Conservation (phyloP, 2,888 invertebrate species). For the Temnothorax ravouxi region DNA sequence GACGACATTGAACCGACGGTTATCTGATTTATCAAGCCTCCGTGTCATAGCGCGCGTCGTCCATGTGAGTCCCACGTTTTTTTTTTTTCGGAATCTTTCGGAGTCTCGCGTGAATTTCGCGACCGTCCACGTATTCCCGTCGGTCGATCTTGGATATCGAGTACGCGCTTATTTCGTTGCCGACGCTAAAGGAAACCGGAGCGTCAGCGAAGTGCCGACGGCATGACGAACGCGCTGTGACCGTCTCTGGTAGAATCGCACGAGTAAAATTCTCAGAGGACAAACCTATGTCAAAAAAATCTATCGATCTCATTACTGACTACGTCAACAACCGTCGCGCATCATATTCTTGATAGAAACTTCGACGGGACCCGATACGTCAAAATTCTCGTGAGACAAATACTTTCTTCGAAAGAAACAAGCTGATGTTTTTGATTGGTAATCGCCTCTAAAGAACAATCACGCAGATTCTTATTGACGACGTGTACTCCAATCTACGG, state of each 20-base stretch:
- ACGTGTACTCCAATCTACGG: background rate
- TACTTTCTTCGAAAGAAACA: background rate
- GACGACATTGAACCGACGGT: slow-evolving; percentile 56
- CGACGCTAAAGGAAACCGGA: background rate
- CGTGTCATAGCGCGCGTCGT: background rate
- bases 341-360: background rate
- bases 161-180: background rate
- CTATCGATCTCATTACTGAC: background rate
- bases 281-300: background rate
- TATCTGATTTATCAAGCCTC: slow-evolving; percentile 73
- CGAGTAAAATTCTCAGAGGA: background rate
- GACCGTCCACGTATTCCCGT: slow-evolving; percentile 6
- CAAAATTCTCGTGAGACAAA: background rate
- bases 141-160: slow-evolving; percentile 53
- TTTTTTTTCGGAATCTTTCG: background rate
- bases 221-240: background rate
- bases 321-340: background rate
- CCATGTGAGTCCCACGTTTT: background rate
- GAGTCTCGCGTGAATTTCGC: background rate
- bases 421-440: background rate
- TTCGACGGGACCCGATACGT: background rate
- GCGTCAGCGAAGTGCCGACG: background rate
- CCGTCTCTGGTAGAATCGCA: background rate
- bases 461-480: slow-evolving; percentile 26
- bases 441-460: background rate